Percentiles rank a stretch among this genome's conserved stretches.
These are phyloP conservation scores for Diachasma alloeum DNA, from an alignment of 1,140 invertebrate genomes.

Conservation along the genomic window DNA sequence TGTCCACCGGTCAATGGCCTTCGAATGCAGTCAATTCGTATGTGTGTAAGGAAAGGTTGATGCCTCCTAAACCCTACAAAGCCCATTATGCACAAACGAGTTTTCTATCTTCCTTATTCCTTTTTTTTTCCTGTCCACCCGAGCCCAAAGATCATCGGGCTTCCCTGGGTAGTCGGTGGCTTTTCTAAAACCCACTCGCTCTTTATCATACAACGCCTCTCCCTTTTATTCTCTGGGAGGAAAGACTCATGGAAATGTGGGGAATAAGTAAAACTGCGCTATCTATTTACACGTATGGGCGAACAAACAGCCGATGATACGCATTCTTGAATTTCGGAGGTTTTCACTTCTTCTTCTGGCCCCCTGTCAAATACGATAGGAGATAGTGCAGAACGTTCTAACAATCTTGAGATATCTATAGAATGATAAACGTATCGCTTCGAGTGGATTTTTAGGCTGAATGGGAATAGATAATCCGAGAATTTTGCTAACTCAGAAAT, in stretches of 20 bases:
- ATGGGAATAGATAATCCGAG: not conserved
- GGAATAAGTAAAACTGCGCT: not conserved
- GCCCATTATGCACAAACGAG: conserved; percentile 14
- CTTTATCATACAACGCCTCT: not conserved
- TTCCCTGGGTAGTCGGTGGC: not conserved
- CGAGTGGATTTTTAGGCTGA: not conserved
- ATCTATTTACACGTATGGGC: not conserved
- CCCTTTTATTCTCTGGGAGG: not conserved
- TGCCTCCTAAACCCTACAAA: conserved; percentile 8
- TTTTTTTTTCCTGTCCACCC: not conserved
- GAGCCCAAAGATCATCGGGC: not conserved
- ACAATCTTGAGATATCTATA: not conserved
- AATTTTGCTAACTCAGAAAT: not conserved
- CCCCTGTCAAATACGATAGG: not conserved
- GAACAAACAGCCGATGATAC: not conserved
- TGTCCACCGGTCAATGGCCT: conserved; percentile 33
- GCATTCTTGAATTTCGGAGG: not conserved
- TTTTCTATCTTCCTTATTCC: conserved; percentile 7
- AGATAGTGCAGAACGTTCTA: conserved; percentile 2
- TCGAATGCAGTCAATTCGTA: conserved; percentile 44
- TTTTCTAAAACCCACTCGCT: not conserved
- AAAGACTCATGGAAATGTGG: not conserved
- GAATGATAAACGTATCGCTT: not conserved
- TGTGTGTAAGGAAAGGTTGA: conserved; percentile 16
- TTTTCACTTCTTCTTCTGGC: not conserved